Percentiles rank a stretch among this genome's conserved stretches.
Evolutionary conservation across 1,140 invertebrate species (phyloP).

Genomic region (Lithobius niger): DNA sequence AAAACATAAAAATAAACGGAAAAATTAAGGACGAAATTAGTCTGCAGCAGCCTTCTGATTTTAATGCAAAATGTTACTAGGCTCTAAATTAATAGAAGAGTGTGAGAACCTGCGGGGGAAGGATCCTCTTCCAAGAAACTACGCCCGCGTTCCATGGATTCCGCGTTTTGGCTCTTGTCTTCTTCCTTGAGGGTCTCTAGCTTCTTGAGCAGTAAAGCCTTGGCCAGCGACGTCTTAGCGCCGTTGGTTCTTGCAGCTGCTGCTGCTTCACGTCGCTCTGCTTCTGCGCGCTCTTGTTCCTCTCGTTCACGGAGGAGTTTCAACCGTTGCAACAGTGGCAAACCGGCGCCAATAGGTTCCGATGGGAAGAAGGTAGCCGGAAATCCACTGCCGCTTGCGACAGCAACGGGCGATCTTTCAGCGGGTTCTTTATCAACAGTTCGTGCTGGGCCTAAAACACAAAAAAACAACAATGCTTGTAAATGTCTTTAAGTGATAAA

Average conservation of each 20-base stretch:
- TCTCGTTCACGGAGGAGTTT: slow-evolving; percentile 21
- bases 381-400: too few species aligned
- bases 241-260: slow-evolving; percentile 17
- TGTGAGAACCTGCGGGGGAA: not conserved
- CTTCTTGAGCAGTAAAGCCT: slow-evolving; percentile 12
- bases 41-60: too few species aligned
- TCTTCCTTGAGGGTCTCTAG: slow-evolving; percentile 7
- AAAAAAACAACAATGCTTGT: not conserved
- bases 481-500: slow-evolving; percentile 12
- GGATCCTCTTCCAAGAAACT: slow-evolving; percentile 1
- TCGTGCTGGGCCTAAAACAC: not conserved
- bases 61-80: too few species aligned
- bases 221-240: slow-evolving; percentile 12
- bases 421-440: not conserved
- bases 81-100: too few species aligned
- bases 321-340: slow-evolving; percentile 21
- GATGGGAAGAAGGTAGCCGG: slow-evolving; percentile 19
- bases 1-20: too few species aligned
- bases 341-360: slow-evolving; percentile 18
- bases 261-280: slow-evolving; percentile 17
- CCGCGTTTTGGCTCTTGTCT: not conserved
- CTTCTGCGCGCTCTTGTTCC: slow-evolving; percentile 17
- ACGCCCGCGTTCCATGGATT: slow-evolving; percentile 1
- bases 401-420: not conserved
- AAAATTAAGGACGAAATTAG: too few species aligned